Conservation (phyloP, 2,113 vertebrate species). For the Tyrannus savana region DNA sequence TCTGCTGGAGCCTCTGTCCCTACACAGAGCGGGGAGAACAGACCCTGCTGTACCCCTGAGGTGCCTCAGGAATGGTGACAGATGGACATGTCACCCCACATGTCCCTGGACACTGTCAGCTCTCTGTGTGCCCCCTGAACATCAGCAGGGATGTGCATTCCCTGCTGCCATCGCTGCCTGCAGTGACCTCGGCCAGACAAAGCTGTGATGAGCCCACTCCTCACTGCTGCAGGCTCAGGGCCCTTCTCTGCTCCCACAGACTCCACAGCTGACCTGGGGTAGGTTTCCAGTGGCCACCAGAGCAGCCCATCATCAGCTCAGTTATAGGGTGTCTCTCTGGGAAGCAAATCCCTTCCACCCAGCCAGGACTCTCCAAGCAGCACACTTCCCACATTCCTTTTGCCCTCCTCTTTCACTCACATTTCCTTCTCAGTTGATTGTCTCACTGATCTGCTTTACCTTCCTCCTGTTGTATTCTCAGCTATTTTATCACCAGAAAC, state of each 20-base stretch:
- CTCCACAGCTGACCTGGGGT: neutral
- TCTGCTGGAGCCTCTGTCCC: neutral
- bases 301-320: neutral
- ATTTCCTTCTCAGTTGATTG: neutral
- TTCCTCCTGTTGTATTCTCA: neutral
- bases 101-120: neutral
- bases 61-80: neutral
- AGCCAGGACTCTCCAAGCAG: neutral
- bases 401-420: neutral
- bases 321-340: neutral
- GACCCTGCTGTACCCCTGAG: neutral
- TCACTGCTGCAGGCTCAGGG: neutral
- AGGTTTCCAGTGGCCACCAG: neutral
- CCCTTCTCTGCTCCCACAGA: neutral
- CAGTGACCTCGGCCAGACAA: neutral
- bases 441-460: neutral
- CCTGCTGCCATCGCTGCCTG: neutral
- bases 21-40: neutral
- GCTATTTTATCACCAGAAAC: neutral
- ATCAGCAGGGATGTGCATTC: neutral
- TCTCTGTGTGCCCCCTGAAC: neutral
- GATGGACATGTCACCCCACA: accelerated
- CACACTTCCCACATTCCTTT: neutral
- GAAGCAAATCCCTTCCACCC: neutral
- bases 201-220: accelerated